Percentiles rank a stretch among this genome's conserved stretches.
phyloP scores from a whole-genome alignment of 2,113 vertebrate species.

The Tragelaphus imberbis region DNA sequence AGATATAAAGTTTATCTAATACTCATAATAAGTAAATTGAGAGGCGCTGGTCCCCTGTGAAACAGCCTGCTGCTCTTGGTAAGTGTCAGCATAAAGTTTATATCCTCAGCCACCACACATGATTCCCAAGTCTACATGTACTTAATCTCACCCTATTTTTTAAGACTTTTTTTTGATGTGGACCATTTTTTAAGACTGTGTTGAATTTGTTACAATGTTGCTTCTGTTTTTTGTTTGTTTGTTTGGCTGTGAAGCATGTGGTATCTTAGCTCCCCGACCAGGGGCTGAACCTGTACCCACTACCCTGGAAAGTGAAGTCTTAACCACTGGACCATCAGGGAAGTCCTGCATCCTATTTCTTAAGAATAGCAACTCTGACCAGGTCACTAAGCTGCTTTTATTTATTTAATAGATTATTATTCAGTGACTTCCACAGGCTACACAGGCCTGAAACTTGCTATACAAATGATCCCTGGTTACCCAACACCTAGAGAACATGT shows the following conservation, averaged over 20 bases:
- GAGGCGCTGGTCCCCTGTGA: neutral
- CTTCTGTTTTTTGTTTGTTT: neutral
- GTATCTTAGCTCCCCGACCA: neutral
- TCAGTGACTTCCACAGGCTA: neutral
- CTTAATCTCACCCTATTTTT: neutral
- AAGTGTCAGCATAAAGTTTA: neutral
- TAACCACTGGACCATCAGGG: neutral
- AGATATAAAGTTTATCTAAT: neutral
- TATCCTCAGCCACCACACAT: neutral
- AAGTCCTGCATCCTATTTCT: rapidly evolving
- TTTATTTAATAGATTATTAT: neutral
- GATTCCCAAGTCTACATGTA: neutral
- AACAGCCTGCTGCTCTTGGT: too few species aligned
- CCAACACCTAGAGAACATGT: neutral
- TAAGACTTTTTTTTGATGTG: neutral
- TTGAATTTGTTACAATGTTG: neutral
- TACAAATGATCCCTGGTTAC: neutral
- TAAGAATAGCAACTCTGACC: neutral
- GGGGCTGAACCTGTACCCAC: neutral
- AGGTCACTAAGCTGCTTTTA: neutral
- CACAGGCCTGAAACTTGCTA: neutral
- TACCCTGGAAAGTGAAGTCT: neutral
- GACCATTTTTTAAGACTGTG: neutral
- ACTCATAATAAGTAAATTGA: neutral
- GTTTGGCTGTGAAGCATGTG: neutral